Percentiles rank a stretch among this genome's conserved stretches.
phyloP scores from a whole-genome alignment of 2,888 invertebrate genomes.

The Hartigia nigra region DNA sequence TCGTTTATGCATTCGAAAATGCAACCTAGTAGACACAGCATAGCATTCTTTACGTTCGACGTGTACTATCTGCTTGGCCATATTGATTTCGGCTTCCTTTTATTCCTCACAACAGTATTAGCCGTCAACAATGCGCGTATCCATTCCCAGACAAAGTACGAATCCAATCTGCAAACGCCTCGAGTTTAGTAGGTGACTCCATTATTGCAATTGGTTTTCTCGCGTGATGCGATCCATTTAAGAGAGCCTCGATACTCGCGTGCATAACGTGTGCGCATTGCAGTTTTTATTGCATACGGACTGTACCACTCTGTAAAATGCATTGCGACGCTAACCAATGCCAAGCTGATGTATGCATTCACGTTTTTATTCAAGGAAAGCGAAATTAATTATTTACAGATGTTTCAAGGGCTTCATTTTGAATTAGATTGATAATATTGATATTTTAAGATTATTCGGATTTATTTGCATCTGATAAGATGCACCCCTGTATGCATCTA shows the following conservation, averaged over 20 bases:
- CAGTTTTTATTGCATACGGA: neutral
- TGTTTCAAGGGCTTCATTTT: neutral
- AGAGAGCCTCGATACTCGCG: conserved; percentile 12
- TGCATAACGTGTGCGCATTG: conserved; percentile 5
- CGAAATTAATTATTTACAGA: neutral
- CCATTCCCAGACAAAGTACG: neutral
- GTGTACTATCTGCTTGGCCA: neutral
- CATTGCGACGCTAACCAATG: neutral
- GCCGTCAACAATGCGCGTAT: conserved; percentile 33
- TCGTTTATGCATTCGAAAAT: neutral
- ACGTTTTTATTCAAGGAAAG: neutral
- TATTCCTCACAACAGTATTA: conserved; percentile 22
- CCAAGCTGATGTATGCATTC: neutral
- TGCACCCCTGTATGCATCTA: neutral
- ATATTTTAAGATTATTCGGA: neutral
- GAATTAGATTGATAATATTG: neutral
- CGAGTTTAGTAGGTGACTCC: conserved; percentile 43
- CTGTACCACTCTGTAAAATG: neutral
- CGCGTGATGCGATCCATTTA: conserved; percentile 22
- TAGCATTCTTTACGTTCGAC: neutral
- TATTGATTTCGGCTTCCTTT: neutral
- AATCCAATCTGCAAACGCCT: conserved; percentile 36
- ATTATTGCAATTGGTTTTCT: conserved; percentile 27
- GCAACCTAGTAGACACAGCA: neutral
- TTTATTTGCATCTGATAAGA: no score